These are phyloP conservation scores for Chinchilla lanigera DNA, from an alignment of 2,113 vertebrate species.

Conservation along the genomic window DNA sequence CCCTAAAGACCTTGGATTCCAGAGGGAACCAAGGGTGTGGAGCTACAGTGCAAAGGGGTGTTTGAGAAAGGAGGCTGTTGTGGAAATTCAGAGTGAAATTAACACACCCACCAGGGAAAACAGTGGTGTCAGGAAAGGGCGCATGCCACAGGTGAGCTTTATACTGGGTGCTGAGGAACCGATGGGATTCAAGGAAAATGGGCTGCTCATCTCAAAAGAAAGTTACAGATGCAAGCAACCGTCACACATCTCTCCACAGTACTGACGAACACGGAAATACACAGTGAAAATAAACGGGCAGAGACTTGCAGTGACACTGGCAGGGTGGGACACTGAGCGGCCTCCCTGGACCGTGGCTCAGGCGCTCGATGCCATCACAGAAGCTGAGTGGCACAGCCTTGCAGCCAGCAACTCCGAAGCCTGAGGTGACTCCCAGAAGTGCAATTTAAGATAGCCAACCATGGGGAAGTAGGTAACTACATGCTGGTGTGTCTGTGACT, in stretches of 20 bases:
- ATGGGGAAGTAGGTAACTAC: background rate
- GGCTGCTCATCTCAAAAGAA: background rate
- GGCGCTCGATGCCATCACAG: background rate
- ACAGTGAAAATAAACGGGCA: background rate
- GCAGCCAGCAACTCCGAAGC: background rate
- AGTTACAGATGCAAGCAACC: background rate
- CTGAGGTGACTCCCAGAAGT: background rate
- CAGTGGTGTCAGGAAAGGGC: background rate
- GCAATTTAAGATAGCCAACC: background rate
- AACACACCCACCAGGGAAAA: background rate
- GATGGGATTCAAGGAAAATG: background rate
- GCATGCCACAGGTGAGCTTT: background rate
- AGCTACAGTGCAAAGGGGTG: background rate
- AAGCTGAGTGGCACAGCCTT: background rate
- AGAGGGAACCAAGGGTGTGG: background rate
- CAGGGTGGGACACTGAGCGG: rapidly evolving
- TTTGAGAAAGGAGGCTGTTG: background rate
- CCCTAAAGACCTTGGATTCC: background rate
- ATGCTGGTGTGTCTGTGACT: background rate
- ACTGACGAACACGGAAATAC: background rate
- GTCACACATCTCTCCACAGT: background rate
- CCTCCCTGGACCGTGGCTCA: rapidly evolving
- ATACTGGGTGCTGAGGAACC: background rate
- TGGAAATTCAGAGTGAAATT: background rate
- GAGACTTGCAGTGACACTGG: background rate